Base-by-base conservation (phyloP, 2,888 invertebrate species). In the Hyalella azteca region DNA sequence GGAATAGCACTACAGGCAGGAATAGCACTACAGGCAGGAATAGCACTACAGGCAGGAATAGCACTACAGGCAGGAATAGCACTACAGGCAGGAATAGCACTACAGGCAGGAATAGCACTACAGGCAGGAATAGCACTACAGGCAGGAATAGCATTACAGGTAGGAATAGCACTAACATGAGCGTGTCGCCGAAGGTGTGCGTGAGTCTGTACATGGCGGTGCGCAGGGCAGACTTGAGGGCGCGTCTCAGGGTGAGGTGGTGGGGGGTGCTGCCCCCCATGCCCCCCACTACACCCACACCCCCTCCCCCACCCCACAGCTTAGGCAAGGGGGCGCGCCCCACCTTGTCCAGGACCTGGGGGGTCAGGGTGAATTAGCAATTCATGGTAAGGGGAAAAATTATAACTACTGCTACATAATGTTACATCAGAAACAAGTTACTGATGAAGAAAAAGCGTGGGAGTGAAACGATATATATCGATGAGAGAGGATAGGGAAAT, bases 121-220 rank as follows among this genome's bases (percentile, higher is more conserved):
- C 1, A 13, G 15, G 7, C 3, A 4, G 3, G n/a, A 15, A 49
- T 3, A 13, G n/a, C 26, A 13, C 66, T 9, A 3, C 9, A n/a
- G 19, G 3, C 19, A 39, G 19, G 3, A n/a, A 66, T 22, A 9
- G 9, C 5, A 36, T 3, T 39, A 48, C 48, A 26, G 22, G 49
- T 29, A 3, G 29, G 26, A 59, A 26, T 36, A 13, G 4, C 36
- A 81, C 83, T 80, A 73, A 81, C 81, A 79, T 40, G 5, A 83
- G 60, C 32, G 80, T 73, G 26, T 45, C 36, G 29, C 81, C 78
- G 78, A 81, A 83, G 39, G 79, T 82, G 66, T 77, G 81, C n/a
- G 79, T 79, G 77, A 84, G 45, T 7, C 73, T 81, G 60, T 84
- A 84, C n/a, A 82, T 40, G 19, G 82, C 73, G 2, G 84, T 80